Percentiles rank a stretch among this genome's conserved stretches.
These are phyloP conservation scores for Eptatretus atami DNA, from an alignment of 2,797 vertebrate genomes.

Conservation along the genomic window DNA sequence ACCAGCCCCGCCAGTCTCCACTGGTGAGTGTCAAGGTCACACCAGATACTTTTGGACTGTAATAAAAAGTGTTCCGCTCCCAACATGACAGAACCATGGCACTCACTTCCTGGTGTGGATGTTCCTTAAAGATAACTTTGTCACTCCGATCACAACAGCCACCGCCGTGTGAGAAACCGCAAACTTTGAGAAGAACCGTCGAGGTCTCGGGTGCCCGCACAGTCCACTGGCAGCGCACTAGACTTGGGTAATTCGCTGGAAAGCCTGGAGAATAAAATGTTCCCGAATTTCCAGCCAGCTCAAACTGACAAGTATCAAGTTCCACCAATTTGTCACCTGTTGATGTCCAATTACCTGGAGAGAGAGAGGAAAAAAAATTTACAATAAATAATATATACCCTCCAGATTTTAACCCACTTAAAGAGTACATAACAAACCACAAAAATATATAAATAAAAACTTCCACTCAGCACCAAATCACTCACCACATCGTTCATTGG, in stretches of 20 bases:
- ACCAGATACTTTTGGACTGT: background rate
- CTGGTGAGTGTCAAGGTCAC: background rate
- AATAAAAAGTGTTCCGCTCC: background rate
- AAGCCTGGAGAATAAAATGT: conserved; percentile 1
- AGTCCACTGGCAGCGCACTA: background rate
- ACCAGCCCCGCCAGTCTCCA: conserved; percentile 1
- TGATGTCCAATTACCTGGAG: too few relatives aligned
- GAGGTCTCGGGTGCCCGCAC: background rate
- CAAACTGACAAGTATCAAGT: conserved; percentile 3
- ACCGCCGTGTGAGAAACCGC: background rate
- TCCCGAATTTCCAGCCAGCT: background rate
- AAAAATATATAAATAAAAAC: too few relatives aligned
- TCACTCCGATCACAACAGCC: conserved; percentile 3
- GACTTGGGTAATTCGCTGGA: background rate
- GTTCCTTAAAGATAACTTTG: background rate
- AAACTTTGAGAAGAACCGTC: background rate
- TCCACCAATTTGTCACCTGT: too few relatives aligned
- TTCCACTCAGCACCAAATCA: too few relatives aligned
- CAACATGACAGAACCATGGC: conserved; percentile 4
- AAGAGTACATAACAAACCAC: background rate
- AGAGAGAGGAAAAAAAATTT: too few relatives aligned
- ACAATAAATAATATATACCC: background rate
- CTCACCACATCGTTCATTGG: too few relatives aligned
- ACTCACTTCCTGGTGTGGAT: background rate
- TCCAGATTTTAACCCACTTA: background rate